A percentile compares a stretch with the other conserved stretches of the same genome.
phyloP scores from a whole-genome alignment of 2,888 invertebrate genomes.

The Heteromyza rotundicornis region DNA sequence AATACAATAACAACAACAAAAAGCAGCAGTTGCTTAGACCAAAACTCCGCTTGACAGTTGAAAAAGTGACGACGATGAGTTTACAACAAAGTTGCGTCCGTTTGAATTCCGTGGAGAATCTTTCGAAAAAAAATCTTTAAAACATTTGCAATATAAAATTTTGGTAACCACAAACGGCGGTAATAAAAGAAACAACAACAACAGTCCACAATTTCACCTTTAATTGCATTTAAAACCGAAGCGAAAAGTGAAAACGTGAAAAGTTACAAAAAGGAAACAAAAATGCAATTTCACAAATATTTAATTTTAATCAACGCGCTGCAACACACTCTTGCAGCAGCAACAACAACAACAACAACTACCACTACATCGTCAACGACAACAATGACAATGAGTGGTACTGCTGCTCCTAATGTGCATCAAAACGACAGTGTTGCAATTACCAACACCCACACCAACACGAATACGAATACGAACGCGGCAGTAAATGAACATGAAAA shows the following conservation, averaged over 20 bases:
- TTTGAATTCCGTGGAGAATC: too few relatives aligned
- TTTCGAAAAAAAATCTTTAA: too few relatives aligned
- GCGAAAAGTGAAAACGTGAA: too few relatives aligned
- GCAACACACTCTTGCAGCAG: background rate
- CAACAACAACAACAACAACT: constrained; percentile 5
- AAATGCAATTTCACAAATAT: constrained; percentile 9
- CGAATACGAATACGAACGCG: too few relatives aligned
- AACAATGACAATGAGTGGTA: background rate
- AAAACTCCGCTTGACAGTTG: constrained; percentile 15
- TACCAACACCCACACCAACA: constrained; percentile 6
- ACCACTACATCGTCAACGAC: background rate
- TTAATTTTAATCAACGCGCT: constrained; percentile 13
- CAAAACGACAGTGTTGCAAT: constrained; percentile 22
- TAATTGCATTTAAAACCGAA: too few relatives aligned
- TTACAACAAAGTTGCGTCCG: constrained; percentile 9
- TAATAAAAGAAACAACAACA: too few relatives aligned
- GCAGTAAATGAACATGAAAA: too few relatives aligned
- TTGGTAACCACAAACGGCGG: too few relatives aligned
- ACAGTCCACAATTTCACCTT: too few relatives aligned
- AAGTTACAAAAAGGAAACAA: background rate
- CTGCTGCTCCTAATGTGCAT: constrained; percentile 9
- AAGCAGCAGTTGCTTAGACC: background rate
- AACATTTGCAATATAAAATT: too few relatives aligned
- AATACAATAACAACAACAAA: too few relatives aligned
- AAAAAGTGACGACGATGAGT: constrained; percentile 10